These are phyloP conservation scores for Antechinus stuartii DNA, from an alignment of 2,113 vertebrate genomes.

Conservation along the genomic window DNA sequence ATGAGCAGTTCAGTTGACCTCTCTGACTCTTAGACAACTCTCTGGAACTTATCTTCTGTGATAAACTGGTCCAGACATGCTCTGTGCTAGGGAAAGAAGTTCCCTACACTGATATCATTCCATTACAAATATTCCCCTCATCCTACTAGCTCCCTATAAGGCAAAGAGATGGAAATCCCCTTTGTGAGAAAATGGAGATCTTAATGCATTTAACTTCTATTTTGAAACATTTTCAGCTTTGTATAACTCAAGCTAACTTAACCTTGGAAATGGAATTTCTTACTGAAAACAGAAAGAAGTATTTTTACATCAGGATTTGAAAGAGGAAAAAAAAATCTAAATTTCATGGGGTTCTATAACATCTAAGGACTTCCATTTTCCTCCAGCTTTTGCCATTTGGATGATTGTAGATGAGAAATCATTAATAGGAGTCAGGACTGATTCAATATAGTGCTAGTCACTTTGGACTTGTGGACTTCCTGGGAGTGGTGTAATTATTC, in stretches of 20 bases:
- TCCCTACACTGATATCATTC: background rate
- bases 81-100: background rate
- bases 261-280: background rate
- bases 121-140: background rate
- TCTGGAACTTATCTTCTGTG: background rate
- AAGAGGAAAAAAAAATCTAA: background rate
- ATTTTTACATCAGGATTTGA: background rate
- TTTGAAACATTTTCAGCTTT: background rate
- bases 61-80: background rate
- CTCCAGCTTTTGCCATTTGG: slow-evolving; percentile 54
- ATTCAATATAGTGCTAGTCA: slow-evolving; percentile 77
- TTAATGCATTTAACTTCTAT: background rate
- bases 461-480: slow-evolving; percentile 73
- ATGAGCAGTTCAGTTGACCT: background rate
- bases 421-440: slow-evolving; percentile 56
- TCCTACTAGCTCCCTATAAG: background rate
- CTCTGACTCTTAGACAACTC: background rate
- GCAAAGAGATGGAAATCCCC: background rate
- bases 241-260: no score
- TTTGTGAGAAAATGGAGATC: background rate
- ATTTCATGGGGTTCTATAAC: background rate
- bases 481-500: slow-evolving; percentile 66
- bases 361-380: background rate
- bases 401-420: slow-evolving; percentile 55
- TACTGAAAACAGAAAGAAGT: background rate